Conservation (phyloP, 1,140 invertebrate species). For the Halesus radiatus region DNA sequence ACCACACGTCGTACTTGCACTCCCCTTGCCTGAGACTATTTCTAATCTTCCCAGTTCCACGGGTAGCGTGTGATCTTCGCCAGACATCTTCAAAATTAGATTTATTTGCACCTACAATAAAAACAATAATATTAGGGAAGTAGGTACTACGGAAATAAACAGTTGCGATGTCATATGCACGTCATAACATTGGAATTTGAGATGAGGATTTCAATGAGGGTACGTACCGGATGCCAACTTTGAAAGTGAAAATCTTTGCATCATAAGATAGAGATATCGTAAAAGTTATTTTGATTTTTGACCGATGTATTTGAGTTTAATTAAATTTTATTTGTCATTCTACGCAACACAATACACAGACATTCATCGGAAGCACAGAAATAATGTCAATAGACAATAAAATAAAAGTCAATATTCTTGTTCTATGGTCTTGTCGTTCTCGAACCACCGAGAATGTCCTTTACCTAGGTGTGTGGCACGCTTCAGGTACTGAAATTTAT, state of each 20-base stretch:
- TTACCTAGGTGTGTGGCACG: too few species aligned
- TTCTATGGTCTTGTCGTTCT: neutral
- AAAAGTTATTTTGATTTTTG: neutral
- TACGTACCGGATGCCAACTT: slow-evolving; percentile 39
- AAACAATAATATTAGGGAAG: slow-evolving; percentile 8
- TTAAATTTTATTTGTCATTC: slow-evolving; percentile 47
- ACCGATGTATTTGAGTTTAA: neutral
- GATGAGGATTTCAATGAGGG: neutral
- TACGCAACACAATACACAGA: slow-evolving; percentile 36
- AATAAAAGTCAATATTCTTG: neutral
- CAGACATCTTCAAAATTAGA: slow-evolving; percentile 60
- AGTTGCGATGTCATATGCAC: slow-evolving; percentile 45
- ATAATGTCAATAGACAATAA: neutral
- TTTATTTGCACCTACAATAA: slow-evolving; percentile 37
- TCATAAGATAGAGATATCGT: slow-evolving; percentile 28
- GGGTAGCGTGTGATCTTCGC: slow-evolving; percentile 67
- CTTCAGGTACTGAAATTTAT: neutral
- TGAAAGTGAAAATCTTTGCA: slow-evolving; percentile 32
- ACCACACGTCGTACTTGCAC: slow-evolving; percentile 54
- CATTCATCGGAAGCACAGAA: slow-evolving; percentile 5
- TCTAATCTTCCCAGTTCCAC: slow-evolving; percentile 68
- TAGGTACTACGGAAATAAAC: slow-evolving; percentile 35
- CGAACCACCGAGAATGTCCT: too few species aligned
- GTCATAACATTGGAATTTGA: slow-evolving; percentile 49
- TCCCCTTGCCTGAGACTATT: slow-evolving; percentile 65